Evolutionary conservation across 1,140 invertebrate genomes (phyloP), one percentile per base, ranked within the genome.

Genomic region (Trichomalopsis sarcophagae): DNA sequence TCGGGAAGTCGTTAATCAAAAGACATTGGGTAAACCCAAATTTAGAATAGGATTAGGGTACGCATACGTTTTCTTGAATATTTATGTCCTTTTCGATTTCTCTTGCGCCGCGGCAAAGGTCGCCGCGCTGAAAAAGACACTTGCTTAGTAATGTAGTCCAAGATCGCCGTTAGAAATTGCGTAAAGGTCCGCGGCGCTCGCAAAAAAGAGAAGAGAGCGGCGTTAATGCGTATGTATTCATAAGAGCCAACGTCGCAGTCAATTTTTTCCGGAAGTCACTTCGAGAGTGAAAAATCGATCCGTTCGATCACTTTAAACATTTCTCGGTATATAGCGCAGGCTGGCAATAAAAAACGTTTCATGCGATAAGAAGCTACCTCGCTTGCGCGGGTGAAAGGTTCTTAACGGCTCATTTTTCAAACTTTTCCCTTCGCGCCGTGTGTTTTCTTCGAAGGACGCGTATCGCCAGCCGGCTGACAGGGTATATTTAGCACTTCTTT

Each of bases 361-460:
- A 44, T 10, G 6, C 55, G 55, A 62, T 62, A 62, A n/a, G 55
- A n/a, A 17, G 55, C 17, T 62, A 62, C 55, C n/a, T 2, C 17
- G 10, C 10, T 27, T 27, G 40, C n/a, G 74, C 74, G 74, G 40
- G 74, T 76, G 74, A 76, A 76, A 76, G 74, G 40, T 47, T 76
- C 13, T 40, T 76, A 76, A 76, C 40, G 44, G 74, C 5, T n/a
- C 44, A 76, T 76, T 76, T n/a, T 76, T 76, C 36, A 44, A 23
- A 47, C 74, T 47, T 47, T 76, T 75, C 33, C 4, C 71, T 36
- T 6, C 6, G 73, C 17, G 36, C 3, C 4, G 6, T 17, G 13
- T 21, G 21, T 44, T 75, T 75, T 44, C 33, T n/a, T 6, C 23
- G 74, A 76, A 47, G 74, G 74, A 47, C 74, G 9, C 10, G 50